Percentiles rank a stretch among this genome's conserved stretches.
phyloP scores from a whole-genome alignment of 2,888 invertebrate genomes.

The Esperia sulphurella region DNA sequence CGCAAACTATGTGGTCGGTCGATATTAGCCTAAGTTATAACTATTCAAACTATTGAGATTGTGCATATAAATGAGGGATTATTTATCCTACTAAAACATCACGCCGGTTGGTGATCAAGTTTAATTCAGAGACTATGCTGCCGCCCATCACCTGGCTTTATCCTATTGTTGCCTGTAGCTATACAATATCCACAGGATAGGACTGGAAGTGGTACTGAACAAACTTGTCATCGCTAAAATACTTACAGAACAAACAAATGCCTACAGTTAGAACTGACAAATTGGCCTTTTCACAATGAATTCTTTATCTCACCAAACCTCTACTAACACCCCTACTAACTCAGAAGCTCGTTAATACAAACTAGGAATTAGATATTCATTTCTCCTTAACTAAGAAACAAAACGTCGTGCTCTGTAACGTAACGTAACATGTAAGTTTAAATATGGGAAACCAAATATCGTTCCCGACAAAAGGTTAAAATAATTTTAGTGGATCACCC shows the following conservation, averaged over 20 bases:
- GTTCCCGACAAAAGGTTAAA: slow-evolving; percentile 40
- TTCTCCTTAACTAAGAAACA: neutral
- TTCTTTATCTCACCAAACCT: neutral
- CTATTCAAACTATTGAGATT: too few relatives aligned
- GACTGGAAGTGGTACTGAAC: neutral
- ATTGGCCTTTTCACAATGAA: slow-evolving; percentile 2
- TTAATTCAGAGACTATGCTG: too few relatives aligned
- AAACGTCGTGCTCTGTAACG: neutral
- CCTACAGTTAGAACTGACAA: slow-evolving; percentile 2
- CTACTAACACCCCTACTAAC: neutral
- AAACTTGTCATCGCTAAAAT: neutral
- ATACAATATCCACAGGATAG: too few relatives aligned
- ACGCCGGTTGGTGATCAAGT: too few relatives aligned
- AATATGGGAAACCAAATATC: slow-evolving; percentile 1
- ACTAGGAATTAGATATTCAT: neutral
- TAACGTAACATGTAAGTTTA: neutral
- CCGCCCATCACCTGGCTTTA: too few relatives aligned
- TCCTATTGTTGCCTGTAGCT: too few relatives aligned
- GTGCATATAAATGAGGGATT: too few relatives aligned
- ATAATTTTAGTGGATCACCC: slow-evolving; percentile 50
- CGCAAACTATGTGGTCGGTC: too few relatives aligned
- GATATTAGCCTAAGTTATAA: too few relatives aligned
- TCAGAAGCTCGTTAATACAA: neutral
- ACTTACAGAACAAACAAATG: neutral
- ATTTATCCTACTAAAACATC: too few relatives aligned